These are phyloP conservation scores for Argyresthia goedartella DNA, from an alignment of 2,888 invertebrate genomes.

Conservation along the genomic window DNA sequence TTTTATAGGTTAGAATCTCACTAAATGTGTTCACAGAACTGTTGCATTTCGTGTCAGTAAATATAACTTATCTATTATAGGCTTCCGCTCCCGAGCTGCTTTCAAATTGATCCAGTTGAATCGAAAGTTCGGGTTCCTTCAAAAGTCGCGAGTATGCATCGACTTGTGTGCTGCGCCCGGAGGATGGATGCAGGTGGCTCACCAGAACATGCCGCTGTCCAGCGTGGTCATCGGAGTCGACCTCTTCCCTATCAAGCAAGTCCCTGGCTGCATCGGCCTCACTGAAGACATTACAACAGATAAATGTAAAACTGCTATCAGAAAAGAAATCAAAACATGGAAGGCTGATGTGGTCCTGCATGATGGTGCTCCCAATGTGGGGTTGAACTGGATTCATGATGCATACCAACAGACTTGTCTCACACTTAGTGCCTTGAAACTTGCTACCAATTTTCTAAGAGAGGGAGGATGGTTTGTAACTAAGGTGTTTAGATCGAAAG, in stretches of 20 bases:
- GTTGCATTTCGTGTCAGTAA: background rate
- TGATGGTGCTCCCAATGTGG: constrained; percentile 99
- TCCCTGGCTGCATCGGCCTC: constrained; percentile 91
- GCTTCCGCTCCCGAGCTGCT: constrained; percentile 97
- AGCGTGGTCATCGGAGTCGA: constrained; percentile 96
- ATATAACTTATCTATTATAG: constrained; percentile 53
- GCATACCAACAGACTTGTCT: constrained; percentile 94
- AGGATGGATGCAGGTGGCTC: constrained; percentile 99
- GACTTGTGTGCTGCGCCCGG: constrained; percentile 99
- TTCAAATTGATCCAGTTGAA: constrained; percentile 99
- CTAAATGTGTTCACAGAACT: background rate
- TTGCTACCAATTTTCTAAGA: constrained; percentile 90
- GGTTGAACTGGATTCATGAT: constrained; percentile 96
- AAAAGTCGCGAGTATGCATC: constrained; percentile 95
- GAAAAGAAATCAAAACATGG: constrained; percentile 92
- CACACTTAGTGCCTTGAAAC: constrained; percentile 91
- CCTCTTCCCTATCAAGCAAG: constrained; percentile 89
- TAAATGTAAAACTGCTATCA: constrained; percentile 85
- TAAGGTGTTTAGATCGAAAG: constrained; percentile 98
- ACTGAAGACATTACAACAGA: constrained; percentile 98
- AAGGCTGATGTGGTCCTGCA: constrained; percentile 97
- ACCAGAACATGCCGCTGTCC: constrained; percentile 97
- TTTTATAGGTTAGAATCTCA: background rate
- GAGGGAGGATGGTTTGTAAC: constrained; percentile 98
- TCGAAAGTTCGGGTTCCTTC: constrained; percentile 95